phyloP scores from a whole-genome alignment of 1,140 invertebrate genomes.

The Philotrypesis tridentata region DNA sequence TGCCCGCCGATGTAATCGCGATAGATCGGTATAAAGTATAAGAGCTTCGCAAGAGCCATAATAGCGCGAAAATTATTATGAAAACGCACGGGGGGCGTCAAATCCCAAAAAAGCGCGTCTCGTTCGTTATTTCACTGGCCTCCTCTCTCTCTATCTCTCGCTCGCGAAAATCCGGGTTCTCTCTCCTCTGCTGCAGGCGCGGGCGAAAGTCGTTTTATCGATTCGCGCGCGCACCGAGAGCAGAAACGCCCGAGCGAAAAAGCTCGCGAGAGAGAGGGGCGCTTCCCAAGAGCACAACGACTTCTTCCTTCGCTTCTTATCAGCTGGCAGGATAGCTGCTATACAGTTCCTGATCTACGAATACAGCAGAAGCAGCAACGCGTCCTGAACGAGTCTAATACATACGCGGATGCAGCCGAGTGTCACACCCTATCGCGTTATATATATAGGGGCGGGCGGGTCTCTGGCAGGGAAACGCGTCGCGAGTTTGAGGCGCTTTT shows the following conservation, averaged over 20 bases:
- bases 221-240: conserved; percentile 33
- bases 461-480: too few relatives aligned
- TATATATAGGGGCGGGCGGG: neutral
- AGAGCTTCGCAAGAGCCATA: too few relatives aligned
- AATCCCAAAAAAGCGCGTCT: conserved; percentile 31
- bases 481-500: neutral
- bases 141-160: neutral
- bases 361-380: too few relatives aligned
- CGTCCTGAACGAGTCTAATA: neutral
- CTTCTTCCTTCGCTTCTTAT: neutral
- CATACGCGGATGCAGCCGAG: too few relatives aligned
- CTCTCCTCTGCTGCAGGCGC: conserved; percentile 45
- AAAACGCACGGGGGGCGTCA: conserved; percentile 9
- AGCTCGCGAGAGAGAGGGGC: neutral
- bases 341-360: neutral
- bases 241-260: neutral
- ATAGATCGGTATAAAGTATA: too few relatives aligned
- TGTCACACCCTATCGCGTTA: too few relatives aligned
- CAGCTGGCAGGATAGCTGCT: neutral
- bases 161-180: conserved; percentile 48
- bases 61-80: too few relatives aligned
- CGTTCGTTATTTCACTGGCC: conserved; percentile 25
- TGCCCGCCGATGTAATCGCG: too few relatives aligned
- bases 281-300: neutral
- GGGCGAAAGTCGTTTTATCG: conserved; percentile 48